Base-by-base conservation (phyloP, 2,888 invertebrate genomes). In the Pinctada fucata region DNA sequence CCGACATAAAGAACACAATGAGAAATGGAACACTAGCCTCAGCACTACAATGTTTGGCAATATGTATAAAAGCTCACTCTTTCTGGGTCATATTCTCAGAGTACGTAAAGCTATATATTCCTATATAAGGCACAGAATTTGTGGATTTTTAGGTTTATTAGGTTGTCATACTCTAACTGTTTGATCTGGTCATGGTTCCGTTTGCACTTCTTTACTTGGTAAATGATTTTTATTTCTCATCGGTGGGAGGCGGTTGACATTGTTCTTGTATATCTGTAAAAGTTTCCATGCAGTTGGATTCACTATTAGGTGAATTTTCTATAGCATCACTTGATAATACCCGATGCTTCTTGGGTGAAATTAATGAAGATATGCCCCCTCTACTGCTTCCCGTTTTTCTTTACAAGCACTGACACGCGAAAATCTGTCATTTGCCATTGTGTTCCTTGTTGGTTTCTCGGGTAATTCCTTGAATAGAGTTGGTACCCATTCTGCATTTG, bases 31-130 rank as follows among this genome's bases (percentile, higher is more conserved):
- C n/a, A 78, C 68, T 45, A 16, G 48, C 72, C 68, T 79, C 51
- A 78, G 31, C 13, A 75, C 72, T 10, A 45, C 71, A 6, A 77
- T 47, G 72, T 71, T 68, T 64, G 79, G 66, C 16, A 81, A 16
- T 68, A 72, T 51, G 78, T 82, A 50, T 77, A 82, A 64, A 78
- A 70, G 8, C 51, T 8, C 8, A 79, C 76, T 69, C 65, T 73
- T 1, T 81, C 79, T 13, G 65, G 49, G 73, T 79, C 72, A 50
- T 31, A 31, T 77, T 52, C 16, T 77, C 63, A 50, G 72, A 79
- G 48, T 58, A 58, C 13, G 58, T 10, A 58, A 58, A 58, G 58
- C 8, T 58, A 58, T 1, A 58, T 58, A 58, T 58, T 13, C 58
- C 58, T 10, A 10, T 58, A 6, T 58, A 0, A 58, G 58, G 58